phyloP scores from a whole-genome alignment of 2,888 invertebrate species.

The Epirrita christyi region DNA sequence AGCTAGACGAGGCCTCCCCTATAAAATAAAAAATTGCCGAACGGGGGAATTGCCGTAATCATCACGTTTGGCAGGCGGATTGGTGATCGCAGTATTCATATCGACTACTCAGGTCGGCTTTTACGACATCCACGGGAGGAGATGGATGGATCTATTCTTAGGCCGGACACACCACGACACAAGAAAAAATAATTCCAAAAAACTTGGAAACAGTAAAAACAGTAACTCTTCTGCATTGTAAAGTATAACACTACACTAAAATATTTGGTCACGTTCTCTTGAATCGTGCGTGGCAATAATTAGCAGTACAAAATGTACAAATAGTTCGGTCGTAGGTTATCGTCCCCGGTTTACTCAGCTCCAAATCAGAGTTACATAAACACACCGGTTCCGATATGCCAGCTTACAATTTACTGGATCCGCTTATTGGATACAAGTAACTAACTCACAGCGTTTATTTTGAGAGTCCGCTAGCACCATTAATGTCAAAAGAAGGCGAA shows the following conservation, averaged over 20 bases:
- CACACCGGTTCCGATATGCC: constrained; percentile 61
- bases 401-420: constrained; percentile 43
- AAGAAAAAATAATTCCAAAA: too few species aligned
- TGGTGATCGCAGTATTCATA: too few species aligned
- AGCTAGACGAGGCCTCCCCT: too few species aligned
- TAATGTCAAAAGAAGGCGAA: too few species aligned
- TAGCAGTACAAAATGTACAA: constrained; percentile 48
- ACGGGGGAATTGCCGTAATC: too few species aligned
- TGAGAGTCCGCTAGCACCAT: not conserved
- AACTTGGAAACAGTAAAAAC: too few species aligned
- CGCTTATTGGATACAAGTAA: constrained; percentile 37
- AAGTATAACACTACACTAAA: not conserved
- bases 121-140: too few species aligned
- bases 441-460: constrained; percentile 35
- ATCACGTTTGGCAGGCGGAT: too few species aligned
- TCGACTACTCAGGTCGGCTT: too few species aligned
- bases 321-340: constrained; percentile 62
- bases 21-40: too few species aligned
- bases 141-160: too few species aligned
- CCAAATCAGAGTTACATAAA: constrained; percentile 72
- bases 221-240: not conserved
- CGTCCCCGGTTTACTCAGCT: constrained; percentile 61
- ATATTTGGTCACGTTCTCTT: constrained; percentile 19
- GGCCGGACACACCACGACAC: too few species aligned
- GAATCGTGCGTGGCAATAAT: constrained; percentile 37